A percentile compares a stretch with the other conserved stretches of the same genome.
Conservation (phyloP, 2,113 vertebrate genomes). For the Melozone crissalis region DNA sequence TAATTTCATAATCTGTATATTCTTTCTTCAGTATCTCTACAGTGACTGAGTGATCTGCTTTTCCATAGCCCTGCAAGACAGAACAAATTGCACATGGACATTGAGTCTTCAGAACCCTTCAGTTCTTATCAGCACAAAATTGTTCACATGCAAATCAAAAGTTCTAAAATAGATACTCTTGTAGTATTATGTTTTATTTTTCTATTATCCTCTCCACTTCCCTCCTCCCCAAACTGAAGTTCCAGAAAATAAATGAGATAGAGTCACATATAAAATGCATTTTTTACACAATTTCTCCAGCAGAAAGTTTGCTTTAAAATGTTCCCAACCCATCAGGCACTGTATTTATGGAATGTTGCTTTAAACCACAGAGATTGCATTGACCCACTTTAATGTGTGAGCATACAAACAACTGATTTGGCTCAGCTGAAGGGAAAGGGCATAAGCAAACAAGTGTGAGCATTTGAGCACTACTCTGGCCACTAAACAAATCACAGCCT, state of each 20-base stretch:
- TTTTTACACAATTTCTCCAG: not conserved
- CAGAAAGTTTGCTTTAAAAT: not conserved
- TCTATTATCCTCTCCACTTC: not conserved
- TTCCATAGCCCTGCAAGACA: slow-evolving; percentile 83
- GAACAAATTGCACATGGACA: not conserved
- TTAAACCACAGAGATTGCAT: not conserved
- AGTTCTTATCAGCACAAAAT: not conserved
- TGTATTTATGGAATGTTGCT: not conserved
- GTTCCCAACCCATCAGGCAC: not conserved
- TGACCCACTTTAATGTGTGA: not conserved
- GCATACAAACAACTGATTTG: not conserved
- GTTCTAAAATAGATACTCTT: not conserved
- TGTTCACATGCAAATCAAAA: not conserved
- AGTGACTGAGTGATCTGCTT: slow-evolving; percentile 87
- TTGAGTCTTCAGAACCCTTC: not conserved
- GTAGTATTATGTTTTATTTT: not conserved
- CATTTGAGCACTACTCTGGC: not conserved
- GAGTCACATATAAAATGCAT: not conserved
- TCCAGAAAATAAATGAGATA: not conserved
- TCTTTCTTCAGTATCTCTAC: slow-evolving; percentile 81
- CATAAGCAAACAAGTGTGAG: not conserved
- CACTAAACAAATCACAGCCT: not conserved
- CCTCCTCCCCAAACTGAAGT: not conserved
- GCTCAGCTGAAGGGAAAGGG: not conserved
- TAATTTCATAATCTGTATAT: slow-evolving; percentile 84